Evolutionary conservation across 2,113 vertebrate genomes (phyloP).

Genomic region (Sebastes schlegelii): DNA sequence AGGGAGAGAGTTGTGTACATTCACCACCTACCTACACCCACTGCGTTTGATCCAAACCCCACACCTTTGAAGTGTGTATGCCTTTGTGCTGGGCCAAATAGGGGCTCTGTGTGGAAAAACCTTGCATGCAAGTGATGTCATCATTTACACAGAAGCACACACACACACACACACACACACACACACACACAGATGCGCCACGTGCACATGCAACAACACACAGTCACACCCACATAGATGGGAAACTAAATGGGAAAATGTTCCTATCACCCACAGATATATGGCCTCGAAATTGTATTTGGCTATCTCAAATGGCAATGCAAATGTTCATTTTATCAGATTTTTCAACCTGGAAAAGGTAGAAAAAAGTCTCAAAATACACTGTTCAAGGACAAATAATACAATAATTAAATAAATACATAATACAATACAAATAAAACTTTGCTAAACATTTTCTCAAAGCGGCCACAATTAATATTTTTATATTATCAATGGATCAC

Average conservation of each 20-base stretch:
- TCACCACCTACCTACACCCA: constrained; percentile 67
- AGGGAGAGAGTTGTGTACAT: constrained; percentile 75
- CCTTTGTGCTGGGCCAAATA: constrained; percentile 77
- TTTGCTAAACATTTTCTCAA: background rate
- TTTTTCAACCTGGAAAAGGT: constrained; percentile 21
- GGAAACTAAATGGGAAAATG: constrained; percentile 58
- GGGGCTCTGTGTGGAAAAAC: constrained; percentile 29
- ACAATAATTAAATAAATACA: no score
- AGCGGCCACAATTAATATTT: background rate
- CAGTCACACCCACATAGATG: constrained; percentile 36
- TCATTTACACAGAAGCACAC: constrained; percentile 37
- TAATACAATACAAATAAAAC: no score
- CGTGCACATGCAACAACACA: constrained; percentile 2
- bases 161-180: constrained; percentile 7
- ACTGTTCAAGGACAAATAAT: background rate
- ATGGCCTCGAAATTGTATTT: constrained; percentile 39
- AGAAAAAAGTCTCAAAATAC: constrained; percentile 7
- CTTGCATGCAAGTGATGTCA: constrained; percentile 62
- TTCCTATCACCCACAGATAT: constrained; percentile 40
- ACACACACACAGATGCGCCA: constrained; percentile 16
- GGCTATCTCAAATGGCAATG: constrained; percentile 48
- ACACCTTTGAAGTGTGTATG: constrained; percentile 73
- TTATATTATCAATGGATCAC: background rate
- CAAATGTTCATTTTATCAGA: constrained; percentile 51
- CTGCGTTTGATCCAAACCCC: constrained; percentile 74